phyloP scores from a whole-genome alignment of 1,140 invertebrate genomes.

The Saccostrea glomerata region DNA sequence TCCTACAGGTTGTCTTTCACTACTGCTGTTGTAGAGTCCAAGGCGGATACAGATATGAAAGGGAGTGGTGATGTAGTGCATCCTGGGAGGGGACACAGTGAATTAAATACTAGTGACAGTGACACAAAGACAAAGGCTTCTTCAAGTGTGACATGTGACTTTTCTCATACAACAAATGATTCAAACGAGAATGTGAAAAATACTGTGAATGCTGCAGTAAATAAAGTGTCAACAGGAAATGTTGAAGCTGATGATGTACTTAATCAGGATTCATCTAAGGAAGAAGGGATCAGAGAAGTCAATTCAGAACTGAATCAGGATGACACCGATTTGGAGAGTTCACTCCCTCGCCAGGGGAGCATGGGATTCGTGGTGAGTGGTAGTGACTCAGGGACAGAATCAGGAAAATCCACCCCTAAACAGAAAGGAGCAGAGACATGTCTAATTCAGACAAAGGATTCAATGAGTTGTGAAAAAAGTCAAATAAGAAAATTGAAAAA shows the following conservation, averaged over 20 bases:
- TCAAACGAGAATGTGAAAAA: neutral
- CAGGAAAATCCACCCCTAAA: neutral
- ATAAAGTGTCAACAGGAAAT: neutral
- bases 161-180: neutral
- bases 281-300: neutral
- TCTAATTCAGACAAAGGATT: neutral
- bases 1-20: neutral
- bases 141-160: neutral
- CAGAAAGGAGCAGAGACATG: neutral
- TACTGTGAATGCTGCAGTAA: neutral
- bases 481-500: neutral
- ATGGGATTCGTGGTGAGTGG: slow-evolving; percentile 14
- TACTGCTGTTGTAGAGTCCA: neutral
- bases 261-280: neutral
- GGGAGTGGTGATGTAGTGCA: neutral
- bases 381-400: neutral
- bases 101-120: neutral
- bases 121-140: neutral
- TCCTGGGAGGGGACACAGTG: neutral
- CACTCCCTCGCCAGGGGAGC: neutral
- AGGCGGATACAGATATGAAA: neutral
- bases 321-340: neutral
- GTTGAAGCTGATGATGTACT: neutral
- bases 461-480: neutral
- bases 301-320: neutral